phyloP scores from a whole-genome alignment of 2,797 vertebrate genomes.

The Labeo calbasu region DNA sequence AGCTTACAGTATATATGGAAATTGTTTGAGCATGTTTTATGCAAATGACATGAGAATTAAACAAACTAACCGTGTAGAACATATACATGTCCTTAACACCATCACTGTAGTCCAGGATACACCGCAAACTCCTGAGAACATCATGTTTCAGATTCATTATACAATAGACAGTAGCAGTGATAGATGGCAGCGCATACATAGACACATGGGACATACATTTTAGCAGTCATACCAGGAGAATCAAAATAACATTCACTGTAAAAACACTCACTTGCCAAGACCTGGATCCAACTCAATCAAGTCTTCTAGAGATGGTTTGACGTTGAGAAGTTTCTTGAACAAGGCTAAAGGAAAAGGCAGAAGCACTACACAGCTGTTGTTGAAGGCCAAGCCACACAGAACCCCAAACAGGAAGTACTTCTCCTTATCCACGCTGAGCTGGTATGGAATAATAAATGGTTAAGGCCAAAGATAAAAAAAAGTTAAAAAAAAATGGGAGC shows the following conservation, averaged over 20 bases:
- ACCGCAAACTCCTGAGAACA: conserved; percentile 81
- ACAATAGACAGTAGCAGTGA: background rate
- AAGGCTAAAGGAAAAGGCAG: conserved; percentile 90
- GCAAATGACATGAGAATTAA: background rate
- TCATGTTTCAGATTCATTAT: background rate
- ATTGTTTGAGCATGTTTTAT: background rate
- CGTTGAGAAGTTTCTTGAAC: conserved; percentile 90
- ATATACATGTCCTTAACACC: conserved; percentile 77
- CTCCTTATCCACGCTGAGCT: conserved; percentile 86
- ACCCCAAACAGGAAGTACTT: conserved; percentile 92
- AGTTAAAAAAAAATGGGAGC: background rate
- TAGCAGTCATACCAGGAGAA: background rate
- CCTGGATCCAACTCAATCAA: conserved; percentile 87
- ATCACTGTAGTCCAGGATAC: conserved; percentile 82
- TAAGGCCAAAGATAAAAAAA: background rate
- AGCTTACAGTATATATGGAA: too few relatives aligned
- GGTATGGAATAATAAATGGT: conserved; percentile 60
- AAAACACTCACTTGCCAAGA: conserved; percentile 77
- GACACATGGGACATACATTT: background rate
- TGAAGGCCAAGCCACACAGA: conserved; percentile 93
- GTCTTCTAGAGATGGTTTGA: conserved; percentile 88
- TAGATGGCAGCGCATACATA: background rate
- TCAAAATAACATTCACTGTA: background rate
- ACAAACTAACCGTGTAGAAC: conserved; percentile 82
- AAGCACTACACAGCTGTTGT: conserved; percentile 90